Evolutionary conservation across 1,140 invertebrate species (phyloP).

Genomic region (Amyelois transitella): DNA sequence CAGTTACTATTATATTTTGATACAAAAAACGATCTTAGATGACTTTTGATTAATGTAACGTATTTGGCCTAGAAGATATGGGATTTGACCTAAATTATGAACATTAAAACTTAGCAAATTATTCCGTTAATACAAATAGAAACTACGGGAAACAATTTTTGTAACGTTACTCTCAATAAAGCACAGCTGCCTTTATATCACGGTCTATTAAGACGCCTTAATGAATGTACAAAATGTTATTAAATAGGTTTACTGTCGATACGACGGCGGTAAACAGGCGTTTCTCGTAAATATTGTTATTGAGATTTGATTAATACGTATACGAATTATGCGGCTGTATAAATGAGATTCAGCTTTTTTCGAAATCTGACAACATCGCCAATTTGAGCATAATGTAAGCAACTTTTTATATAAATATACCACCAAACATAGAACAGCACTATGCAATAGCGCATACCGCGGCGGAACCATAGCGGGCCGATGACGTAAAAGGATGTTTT

Average conservation of each 20-base stretch:
- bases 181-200: too few species aligned
- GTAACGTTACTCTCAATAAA: too few species aligned
- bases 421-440: slow-evolving; percentile 6
- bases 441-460: slow-evolving; percentile 18
- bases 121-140: too few species aligned
- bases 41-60: too few species aligned
- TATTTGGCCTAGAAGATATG: too few species aligned
- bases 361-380: too few species aligned
- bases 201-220: too few species aligned
- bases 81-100: too few species aligned
- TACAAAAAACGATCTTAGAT: too few species aligned
- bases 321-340: not conserved
- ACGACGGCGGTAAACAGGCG: slow-evolving; percentile 6
- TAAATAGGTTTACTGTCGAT: slow-evolving; percentile 16
- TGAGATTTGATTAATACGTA: slow-evolving; percentile 4
- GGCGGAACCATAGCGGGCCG: slow-evolving; percentile 54
- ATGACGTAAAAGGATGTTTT: slow-evolving; percentile 74
- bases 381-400: not conserved
- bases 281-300: slow-evolving; percentile 17
- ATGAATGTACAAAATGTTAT: slow-evolving; percentile 7
- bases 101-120: too few species aligned
- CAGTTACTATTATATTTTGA: too few species aligned
- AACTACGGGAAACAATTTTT: too few species aligned
- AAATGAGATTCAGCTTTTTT: not conserved
- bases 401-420: not conserved